Percentiles rank a stretch among this genome's conserved stretches.
Conservation (phyloP, 2,888 invertebrate genomes). For the Nemapogon koenigi region DNA sequence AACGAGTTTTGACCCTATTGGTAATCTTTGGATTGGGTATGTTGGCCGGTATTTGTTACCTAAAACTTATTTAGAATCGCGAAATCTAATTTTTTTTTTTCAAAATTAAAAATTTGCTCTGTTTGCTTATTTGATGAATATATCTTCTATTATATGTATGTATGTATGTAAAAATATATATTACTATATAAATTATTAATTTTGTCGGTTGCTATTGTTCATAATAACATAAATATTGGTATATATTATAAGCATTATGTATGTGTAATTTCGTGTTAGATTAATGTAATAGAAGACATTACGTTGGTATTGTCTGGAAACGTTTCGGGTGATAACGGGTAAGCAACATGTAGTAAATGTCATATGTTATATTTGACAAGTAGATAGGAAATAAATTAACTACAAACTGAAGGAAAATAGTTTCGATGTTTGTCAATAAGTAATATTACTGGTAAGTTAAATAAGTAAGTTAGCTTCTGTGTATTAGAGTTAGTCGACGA, state of each 20-base stretch:
- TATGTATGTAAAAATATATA: too few relatives aligned
- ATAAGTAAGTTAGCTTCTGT: conserved; percentile 54
- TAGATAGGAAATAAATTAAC: conserved; percentile 56
- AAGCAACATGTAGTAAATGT: conserved; percentile 1
- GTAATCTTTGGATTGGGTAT: neutral
- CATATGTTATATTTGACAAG: conserved; percentile 18
- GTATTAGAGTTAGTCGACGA: conserved; percentile 63
- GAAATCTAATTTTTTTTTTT: too few relatives aligned
- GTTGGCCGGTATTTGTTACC: too few relatives aligned
- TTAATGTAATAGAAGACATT: neutral
- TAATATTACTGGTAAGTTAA: conserved; percentile 30
- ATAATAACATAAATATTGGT: neutral
- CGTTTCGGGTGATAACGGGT: conserved; percentile 9
- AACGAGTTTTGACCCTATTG: conserved; percentile 38
- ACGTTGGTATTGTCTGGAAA: conserved; percentile 2
- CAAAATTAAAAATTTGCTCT: too few relatives aligned
- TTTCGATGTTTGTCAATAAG: conserved; percentile 37
- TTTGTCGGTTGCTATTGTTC: neutral
- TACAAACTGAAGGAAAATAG: conserved; percentile 31
- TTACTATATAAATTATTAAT: too few relatives aligned
- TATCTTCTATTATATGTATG: too few relatives aligned
- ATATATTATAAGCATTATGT: neutral
- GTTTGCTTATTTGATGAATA: too few relatives aligned
- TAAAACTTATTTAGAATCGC: too few relatives aligned
- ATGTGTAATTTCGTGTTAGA: neutral